Percentiles rank a stretch among this genome's conserved stretches.
Conservation (phyloP, 2,113 vertebrate species). For the Megalops atlanticus region DNA sequence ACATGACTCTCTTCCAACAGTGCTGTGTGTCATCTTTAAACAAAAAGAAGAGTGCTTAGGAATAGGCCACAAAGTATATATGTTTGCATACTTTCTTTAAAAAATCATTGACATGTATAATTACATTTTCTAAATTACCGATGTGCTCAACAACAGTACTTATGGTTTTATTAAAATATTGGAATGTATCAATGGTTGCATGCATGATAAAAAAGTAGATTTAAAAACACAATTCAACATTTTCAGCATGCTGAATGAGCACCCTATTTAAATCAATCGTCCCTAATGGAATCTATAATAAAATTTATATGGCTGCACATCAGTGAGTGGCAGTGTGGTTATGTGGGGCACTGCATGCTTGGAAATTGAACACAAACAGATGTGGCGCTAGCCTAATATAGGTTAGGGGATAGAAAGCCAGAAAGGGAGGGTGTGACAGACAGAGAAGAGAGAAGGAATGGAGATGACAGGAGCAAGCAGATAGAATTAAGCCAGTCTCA, state of each 20-base stretch:
- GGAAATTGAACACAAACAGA: conserved; percentile 23
- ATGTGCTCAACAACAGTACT: too few species aligned
- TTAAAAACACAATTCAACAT: background rate
- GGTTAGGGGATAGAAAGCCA: conserved; percentile 25
- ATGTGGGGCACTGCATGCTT: conserved; percentile 27
- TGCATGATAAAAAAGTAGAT: background rate
- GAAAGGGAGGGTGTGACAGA: conserved; percentile 23
- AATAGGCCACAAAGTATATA: background rate
- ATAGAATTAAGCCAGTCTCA: too few species aligned
- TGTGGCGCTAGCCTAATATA: conserved; percentile 27
- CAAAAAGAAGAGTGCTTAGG: background rate
- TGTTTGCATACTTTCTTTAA: background rate
- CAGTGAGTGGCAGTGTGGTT: background rate
- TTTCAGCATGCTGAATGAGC: background rate
- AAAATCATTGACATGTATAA: background rate
- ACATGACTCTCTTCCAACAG: background rate
- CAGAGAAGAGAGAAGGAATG: conserved; percentile 1
- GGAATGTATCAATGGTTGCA: background rate
- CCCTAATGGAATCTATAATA: background rate
- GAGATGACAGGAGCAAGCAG: background rate
- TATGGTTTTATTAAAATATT: too few species aligned
- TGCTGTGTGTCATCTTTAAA: too few species aligned
- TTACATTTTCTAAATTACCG: background rate
- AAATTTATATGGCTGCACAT: background rate
- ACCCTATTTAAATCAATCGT: background rate